These are phyloP conservation scores for Porites lobata DNA, from an alignment of 92 coral and sea anemone genomes.

Conservation along the genomic window DNA sequence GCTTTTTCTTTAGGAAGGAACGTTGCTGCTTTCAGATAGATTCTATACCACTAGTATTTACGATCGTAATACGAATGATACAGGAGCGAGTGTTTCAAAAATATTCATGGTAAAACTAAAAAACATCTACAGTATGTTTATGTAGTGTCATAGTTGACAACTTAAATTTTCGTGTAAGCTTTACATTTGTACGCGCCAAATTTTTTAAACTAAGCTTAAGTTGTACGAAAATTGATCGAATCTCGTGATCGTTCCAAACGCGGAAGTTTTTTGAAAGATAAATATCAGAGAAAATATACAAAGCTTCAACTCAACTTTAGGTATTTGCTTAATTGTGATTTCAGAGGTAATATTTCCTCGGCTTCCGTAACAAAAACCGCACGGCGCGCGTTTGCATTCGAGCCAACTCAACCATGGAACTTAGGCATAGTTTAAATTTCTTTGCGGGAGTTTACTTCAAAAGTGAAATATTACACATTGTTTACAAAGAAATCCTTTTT, in stretches of 20 bases:
- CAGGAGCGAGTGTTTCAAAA: not conserved
- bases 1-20: conserved; percentile 3
- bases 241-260: not conserved
- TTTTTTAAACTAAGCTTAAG: not conserved
- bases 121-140: not conserved
- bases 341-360: not conserved
- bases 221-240: not conserved
- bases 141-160: conserved; percentile 6
- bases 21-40: not conserved
- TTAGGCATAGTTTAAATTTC: conserved; percentile 29
- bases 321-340: not conserved
- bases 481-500: not conserved
- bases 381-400: not conserved
- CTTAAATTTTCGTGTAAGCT: not conserved
- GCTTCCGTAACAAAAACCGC: conserved; percentile 26
- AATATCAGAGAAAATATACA: conserved; percentile 10
- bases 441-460: conserved; percentile 2
- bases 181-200: not conserved
- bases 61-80: not conserved
- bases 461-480: not conserved
- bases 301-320: not conserved
- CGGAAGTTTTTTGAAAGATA: not conserved
- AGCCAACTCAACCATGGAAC: conserved; percentile 18
- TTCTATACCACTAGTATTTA: not conserved
- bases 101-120: conserved; percentile 2